Percentiles rank a stretch among this genome's conserved stretches.
phyloP scores from a whole-genome alignment of 2,797 vertebrate genomes.

The Geotrypetes seraphini region DNA sequence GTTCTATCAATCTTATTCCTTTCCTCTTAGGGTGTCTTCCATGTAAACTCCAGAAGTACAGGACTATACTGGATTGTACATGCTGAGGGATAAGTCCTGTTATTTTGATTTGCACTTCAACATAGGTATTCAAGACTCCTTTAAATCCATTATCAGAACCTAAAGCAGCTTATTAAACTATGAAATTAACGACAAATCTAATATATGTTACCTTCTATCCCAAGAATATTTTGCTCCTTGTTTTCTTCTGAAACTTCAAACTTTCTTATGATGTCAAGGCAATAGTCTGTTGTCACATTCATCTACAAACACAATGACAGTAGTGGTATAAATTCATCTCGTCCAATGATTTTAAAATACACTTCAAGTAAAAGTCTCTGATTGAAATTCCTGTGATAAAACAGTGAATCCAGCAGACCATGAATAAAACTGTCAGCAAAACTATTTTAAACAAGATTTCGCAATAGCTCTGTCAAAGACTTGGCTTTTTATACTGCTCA shows the following conservation, averaged over 20 bases:
- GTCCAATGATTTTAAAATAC: constrained; percentile 1
- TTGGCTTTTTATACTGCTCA: neutral
- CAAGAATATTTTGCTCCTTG: constrained; percentile 75
- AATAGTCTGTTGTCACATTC: constrained; percentile 77
- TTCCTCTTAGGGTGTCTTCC: no score
- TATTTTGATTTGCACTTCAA: no score
- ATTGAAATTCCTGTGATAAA: constrained; percentile 4
- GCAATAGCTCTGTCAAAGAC: neutral
- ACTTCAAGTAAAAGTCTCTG: neutral
- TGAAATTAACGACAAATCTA: neutral
- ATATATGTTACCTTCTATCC: constrained; percentile 79
- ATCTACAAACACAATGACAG: constrained; percentile 58
- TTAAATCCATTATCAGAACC: neutral
- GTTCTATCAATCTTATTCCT: no score
- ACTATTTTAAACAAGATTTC: constrained; percentile 1
- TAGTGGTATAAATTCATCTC: neutral
- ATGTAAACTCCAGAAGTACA: no score
- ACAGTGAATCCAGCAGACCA: neutral
- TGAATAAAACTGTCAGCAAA: constrained; percentile 4
- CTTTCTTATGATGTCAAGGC: constrained; percentile 83
- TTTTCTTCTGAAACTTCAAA: constrained; percentile 90
- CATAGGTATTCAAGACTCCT: no score
- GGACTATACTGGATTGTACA: no score
- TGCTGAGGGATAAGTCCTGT: no score
- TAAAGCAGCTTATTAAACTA: neutral